Evolutionary conservation across 2,888 invertebrate species (phyloP).

Genomic region (Acronicta psi): DNA sequence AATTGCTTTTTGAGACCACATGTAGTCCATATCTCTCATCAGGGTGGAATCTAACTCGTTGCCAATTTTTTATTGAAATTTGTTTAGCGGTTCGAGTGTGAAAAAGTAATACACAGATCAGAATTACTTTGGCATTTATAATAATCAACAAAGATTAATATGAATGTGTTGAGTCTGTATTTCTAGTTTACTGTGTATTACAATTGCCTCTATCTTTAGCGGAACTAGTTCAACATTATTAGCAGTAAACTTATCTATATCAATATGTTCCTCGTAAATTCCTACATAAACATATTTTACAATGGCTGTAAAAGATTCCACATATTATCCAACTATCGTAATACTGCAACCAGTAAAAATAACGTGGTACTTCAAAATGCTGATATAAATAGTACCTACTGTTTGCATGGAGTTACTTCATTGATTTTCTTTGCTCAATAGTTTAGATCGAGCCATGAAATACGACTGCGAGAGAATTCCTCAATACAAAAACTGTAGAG

Average conservation of each 20-base stretch:
- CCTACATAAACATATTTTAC: not conserved
- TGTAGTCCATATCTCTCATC: too few relatives aligned
- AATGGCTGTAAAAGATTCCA: not conserved
- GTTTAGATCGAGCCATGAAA: constrained; percentile 7
- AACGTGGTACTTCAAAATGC: constrained; percentile 7
- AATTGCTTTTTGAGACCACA: too few relatives aligned
- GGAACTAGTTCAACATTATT: not conserved
- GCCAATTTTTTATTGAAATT: too few relatives aligned
- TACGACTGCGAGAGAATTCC: too few relatives aligned
- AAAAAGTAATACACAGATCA: too few relatives aligned
- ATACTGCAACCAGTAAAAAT: constrained; percentile 10
- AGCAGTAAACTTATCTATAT: not conserved
- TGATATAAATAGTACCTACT: constrained; percentile 28
- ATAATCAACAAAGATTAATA: too few relatives aligned
- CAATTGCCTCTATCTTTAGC: not conserved
- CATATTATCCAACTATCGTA: not conserved
- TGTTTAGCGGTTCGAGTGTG: too few relatives aligned
- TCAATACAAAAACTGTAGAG: too few relatives aligned
- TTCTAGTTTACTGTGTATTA: too few relatives aligned
- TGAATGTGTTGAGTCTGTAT: too few relatives aligned
- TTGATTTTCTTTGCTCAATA: constrained; percentile 26
- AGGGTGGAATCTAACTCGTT: too few relatives aligned
- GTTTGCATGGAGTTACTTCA: constrained; percentile 18
- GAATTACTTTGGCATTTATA: too few relatives aligned
- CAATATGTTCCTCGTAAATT: not conserved